Evolutionary conservation across 2,113 vertebrate genomes (phyloP).

Genomic region (Neoarius graeffei): DNA sequence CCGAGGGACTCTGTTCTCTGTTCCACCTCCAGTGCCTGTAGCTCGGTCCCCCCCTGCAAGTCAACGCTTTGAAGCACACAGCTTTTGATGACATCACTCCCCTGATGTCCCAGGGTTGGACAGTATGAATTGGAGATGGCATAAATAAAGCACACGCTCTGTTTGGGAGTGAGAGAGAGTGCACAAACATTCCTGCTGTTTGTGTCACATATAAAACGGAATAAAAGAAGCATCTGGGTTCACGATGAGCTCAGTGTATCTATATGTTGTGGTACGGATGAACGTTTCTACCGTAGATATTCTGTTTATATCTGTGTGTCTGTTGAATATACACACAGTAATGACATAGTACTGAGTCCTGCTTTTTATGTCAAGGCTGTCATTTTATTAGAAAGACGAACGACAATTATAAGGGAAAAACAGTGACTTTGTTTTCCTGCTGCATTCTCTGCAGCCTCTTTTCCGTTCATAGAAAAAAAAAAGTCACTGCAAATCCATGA

Average conservation of each 20-base stretch:
- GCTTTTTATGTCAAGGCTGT: background rate
- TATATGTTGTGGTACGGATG: slow-evolving; percentile 53
- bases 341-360: background rate
- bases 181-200: slow-evolving; percentile 9
- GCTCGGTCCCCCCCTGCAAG: slow-evolving; percentile 62
- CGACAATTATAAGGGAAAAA: background rate
- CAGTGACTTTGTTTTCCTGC: background rate
- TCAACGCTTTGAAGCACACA: slow-evolving; percentile 66
- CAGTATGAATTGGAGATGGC: slow-evolving; percentile 59
- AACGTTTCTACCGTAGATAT: background rate
- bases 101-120: slow-evolving; percentile 54
- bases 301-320: background rate
- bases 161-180: background rate
- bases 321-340: background rate
- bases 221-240: slow-evolving; percentile 14
- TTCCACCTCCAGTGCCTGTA: slow-evolving; percentile 64
- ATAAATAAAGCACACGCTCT: slow-evolving; percentile 35
- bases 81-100: slow-evolving; percentile 72
- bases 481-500: background rate
- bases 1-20: slow-evolving; percentile 53
- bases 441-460: background rate
- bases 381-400: background rate
- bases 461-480: too few species aligned
- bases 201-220: slow-evolving; percentile 25
- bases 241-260: background rate